Evolutionary conservation across 2,113 vertebrate genomes (phyloP).

Genomic region (Bos indicus): DNA sequence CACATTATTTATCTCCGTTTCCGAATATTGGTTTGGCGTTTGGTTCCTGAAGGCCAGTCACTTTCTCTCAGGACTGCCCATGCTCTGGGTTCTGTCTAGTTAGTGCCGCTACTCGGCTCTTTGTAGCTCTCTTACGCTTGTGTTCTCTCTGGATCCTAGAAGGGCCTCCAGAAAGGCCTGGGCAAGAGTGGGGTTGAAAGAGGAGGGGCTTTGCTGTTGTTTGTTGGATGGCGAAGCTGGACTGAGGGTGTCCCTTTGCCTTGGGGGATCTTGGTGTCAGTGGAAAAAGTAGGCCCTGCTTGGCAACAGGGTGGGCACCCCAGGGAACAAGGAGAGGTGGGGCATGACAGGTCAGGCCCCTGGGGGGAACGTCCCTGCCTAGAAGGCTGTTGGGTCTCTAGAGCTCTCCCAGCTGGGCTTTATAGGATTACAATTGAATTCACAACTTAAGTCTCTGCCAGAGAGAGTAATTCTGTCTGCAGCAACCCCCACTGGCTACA

Average conservation of each 20-base stretch:
- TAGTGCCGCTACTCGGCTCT: not conserved
- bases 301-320: not conserved
- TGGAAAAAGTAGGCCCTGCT: not conserved
- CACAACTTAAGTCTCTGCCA: not conserved
- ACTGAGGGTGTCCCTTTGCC: not conserved
- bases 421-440: slow-evolving; percentile 6
- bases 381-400: not conserved
- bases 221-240: not conserved
- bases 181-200: not conserved
- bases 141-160: not conserved
- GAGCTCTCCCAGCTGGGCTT: not conserved
- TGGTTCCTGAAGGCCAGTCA: not conserved
- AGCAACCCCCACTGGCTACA: not conserved
- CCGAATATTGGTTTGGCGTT: not conserved
- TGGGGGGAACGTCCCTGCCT: not conserved
- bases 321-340: not conserved
- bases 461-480: not conserved
- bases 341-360: not conserved
- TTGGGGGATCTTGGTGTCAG: not conserved
- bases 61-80: not conserved
- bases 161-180: not conserved
- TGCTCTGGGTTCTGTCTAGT: not conserved
- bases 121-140: not conserved
- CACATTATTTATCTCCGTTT: not conserved
- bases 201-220: not conserved